These are phyloP conservation scores for Picathartes gymnocephalus DNA, from an alignment of 2,113 vertebrate species.

Conservation along the genomic window DNA sequence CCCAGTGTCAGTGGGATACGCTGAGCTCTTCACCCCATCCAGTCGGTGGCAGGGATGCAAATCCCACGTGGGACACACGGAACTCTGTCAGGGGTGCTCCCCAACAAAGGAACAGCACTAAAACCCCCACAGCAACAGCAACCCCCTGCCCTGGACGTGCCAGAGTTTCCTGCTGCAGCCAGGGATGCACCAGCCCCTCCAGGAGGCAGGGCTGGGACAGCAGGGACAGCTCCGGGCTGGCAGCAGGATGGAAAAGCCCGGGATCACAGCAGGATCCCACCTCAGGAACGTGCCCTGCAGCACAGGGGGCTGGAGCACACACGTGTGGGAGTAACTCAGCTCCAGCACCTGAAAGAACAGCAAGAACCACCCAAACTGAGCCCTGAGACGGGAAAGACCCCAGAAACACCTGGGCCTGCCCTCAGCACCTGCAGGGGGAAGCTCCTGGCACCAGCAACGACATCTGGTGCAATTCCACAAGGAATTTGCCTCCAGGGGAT, in stretches of 20 bases:
- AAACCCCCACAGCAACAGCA: not conserved
- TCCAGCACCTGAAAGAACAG: not conserved
- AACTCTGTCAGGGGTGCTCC: not conserved
- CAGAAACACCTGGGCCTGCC: not conserved
- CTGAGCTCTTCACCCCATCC: not conserved
- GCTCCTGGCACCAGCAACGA: not conserved
- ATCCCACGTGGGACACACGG: rapidly evolving
- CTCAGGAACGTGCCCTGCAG: rapidly evolving
- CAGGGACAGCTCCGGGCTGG: not conserved
- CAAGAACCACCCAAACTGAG: not conserved
- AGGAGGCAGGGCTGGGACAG: not conserved
- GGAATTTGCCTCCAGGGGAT: not conserved
- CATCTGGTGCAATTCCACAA: rapidly evolving
- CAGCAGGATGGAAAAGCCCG: not conserved
- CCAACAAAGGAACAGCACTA: not conserved
- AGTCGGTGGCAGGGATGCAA: too few relatives aligned
- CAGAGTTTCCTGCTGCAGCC: not conserved
- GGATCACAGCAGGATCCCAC: not conserved
- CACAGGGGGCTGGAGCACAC: not conserved
- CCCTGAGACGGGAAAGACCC: rapidly evolving
- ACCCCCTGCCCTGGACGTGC: not conserved
- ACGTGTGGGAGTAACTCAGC: rapidly evolving
- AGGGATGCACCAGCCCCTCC: not conserved
- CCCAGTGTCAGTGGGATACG: not conserved
- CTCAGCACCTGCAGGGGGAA: not conserved